Base-by-base conservation (phyloP, 1,140 invertebrate species). In the Neoseiulus cucumeris region DNA sequence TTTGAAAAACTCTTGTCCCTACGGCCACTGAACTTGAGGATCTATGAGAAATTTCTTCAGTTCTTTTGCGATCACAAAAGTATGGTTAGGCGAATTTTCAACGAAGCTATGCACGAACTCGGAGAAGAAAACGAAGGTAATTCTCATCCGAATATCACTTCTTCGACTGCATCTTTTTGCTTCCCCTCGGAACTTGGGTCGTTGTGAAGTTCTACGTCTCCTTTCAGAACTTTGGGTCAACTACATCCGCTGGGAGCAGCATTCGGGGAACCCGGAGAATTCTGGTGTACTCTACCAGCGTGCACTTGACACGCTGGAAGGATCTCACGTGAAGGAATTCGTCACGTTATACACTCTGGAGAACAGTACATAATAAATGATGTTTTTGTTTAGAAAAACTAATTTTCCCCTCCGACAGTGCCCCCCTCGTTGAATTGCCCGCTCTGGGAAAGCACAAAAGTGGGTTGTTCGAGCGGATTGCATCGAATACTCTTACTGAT, bases 161-260 rank as follows among this genome's bases (percentile, higher is more conserved):
- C n/a, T n/a, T n/a, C n/a, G n/a, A n/a, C n/a, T n/a, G n/a, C n/a
- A n/a, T n/a, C n/a, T n/a, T n/a, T n/a, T n/a, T n/a, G n/a, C n/a
- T n/a, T n/a, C n/a, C n/a, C n/a, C n/a, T n/a, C n/a, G n/a, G n/a
- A n/a, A n/a, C n/a, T n/a, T n/a, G n/a, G n/a, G n/a, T n/a, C n/a
- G n/a, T 39, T 39, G 33, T 20, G 1, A 59, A 2, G 14, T 59
- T 59, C 33, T 2, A 12, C 17, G 4, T 47, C 18, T 22, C 18
- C 33, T 47, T 47, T 5, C 22, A 59, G 51, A 59, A 29, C 33
- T 59, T 14, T 59, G 51, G 51, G 25, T 59, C 14, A 59, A 12
- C 51, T 59, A 59, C 22, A 59, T 59, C 51, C 25, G 14, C 12
- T 59, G 51, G 51, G 51, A 59, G 9, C 51, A 59, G 9, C 51